A percentile compares a stretch with the other conserved stretches of the same genome.
phyloP scores from a whole-genome alignment of 2,888 invertebrate genomes.

The Andrena marginata region DNA sequence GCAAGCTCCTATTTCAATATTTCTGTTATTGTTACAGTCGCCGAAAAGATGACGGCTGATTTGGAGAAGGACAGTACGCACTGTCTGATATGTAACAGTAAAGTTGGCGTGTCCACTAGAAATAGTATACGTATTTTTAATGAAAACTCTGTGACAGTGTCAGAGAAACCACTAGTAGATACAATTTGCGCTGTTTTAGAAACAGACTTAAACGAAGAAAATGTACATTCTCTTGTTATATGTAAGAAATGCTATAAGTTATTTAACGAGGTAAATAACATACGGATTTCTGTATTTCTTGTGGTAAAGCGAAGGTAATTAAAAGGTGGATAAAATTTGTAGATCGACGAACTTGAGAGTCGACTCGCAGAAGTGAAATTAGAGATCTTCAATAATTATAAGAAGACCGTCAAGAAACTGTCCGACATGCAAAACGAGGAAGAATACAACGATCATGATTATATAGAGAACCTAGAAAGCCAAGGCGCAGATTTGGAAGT shows the following conservation, averaged over 20 bases:
- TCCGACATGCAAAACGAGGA: slow-evolving; percentile 75
- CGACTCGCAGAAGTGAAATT: slow-evolving; percentile 86
- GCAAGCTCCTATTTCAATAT: background rate
- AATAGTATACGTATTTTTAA: slow-evolving; percentile 87
- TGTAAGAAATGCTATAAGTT: slow-evolving; percentile 90
- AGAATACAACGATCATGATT: slow-evolving; percentile 83
- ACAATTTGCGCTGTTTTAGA: slow-evolving; percentile 86
- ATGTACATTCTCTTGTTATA: slow-evolving; percentile 87
- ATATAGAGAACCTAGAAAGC: slow-evolving; percentile 78
- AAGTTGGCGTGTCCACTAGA: slow-evolving; percentile 86
- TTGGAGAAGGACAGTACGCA: slow-evolving; percentile 80
- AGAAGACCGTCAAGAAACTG: slow-evolving; percentile 82
- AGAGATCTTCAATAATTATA: slow-evolving; percentile 86
- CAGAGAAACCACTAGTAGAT: slow-evolving; percentile 83
- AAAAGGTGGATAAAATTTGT: slow-evolving; percentile 30
- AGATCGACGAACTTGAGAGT: slow-evolving; percentile 87
- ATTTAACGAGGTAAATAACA: slow-evolving; percentile 86
- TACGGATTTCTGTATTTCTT: background rate
- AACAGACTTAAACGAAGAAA: slow-evolving; percentile 86
- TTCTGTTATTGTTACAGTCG: slow-evolving; percentile 39
- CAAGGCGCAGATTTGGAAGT: slow-evolving; percentile 36
- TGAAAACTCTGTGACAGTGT: slow-evolving; percentile 77
- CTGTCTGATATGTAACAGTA: slow-evolving; percentile 89
- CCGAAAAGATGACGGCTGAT: slow-evolving; percentile 80
- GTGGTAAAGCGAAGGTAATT: background rate